Evolutionary conservation across 2,888 invertebrate genomes (phyloP), one percentile per base, ranked within the genome.

Genomic region (Congeria kusceri): DNA sequence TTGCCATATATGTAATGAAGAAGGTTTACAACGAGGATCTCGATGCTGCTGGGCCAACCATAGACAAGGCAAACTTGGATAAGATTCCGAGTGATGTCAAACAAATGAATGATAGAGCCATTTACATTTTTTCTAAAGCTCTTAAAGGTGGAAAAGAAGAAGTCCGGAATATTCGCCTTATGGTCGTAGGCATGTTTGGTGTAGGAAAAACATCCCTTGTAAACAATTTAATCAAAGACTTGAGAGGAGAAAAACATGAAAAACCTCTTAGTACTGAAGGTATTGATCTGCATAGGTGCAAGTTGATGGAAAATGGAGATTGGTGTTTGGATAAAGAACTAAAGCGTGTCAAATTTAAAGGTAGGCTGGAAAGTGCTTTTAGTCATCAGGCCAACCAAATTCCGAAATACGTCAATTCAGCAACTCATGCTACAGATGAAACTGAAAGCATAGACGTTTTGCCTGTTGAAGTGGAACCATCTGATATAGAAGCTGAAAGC

Each of bases 121-220:
- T 68, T 23, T 13, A 29, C 28, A 47, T 47, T 4, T 80, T 75
- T 64, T 29, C 67, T 18, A 64, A 63, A 15, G 68, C 58, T 15
- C 46, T 80, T 5, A 59, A 49, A 23, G 27, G 53, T 28, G 80
- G 71, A 18, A 27, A 11, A 9, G 67, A 76, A 61, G 15, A 29
- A 1, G 67, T 71, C 0, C 63, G 47, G 44, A 61, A 68, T 64
- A 72, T 80, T 18, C 39, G 80, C 44, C 32, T 76, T 1, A 80
- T 80, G 80, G 68, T 80, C 7, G 74, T 80, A 18, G 80, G 80
- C 23, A 75, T 76, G 80, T 80, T 64, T 75, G 59, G 29, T n/a
- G 80, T 75, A 28, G 80, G 80, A n/a, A 80, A 80, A 65, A 80
- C 80, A 28, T 61, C 71, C 11, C 72, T 80, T 28, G 68, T 80